Conservation (phyloP, 2,797 vertebrate genomes). For the Sebastes vulpes region DNA sequence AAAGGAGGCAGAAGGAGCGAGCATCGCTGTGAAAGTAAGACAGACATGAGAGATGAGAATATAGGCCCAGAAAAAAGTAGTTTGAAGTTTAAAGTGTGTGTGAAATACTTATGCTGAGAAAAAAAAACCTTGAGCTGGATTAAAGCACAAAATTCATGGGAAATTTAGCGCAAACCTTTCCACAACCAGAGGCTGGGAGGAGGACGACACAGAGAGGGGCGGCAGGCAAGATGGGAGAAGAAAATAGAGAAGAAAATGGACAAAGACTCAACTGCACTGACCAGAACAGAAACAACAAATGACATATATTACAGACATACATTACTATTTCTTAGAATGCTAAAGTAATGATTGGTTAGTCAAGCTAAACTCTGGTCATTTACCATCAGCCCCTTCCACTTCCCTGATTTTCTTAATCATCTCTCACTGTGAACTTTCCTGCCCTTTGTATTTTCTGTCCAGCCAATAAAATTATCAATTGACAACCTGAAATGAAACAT, state of each 20-base stretch:
- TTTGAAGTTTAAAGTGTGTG: slow-evolving; percentile 17
- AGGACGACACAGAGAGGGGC: slow-evolving; percentile 5
- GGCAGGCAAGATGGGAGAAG: slow-evolving; percentile 2
- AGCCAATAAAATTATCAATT: neutral
- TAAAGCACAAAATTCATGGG: slow-evolving; percentile 27
- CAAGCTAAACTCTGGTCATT: neutral
- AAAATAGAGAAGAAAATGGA: slow-evolving; percentile 1
- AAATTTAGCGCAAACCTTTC: slow-evolving; percentile 5
- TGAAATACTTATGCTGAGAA: slow-evolving; percentile 15
- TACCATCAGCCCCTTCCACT: neutral
- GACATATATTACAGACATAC: neutral
- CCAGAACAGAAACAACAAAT: neutral
- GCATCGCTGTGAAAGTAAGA: slow-evolving; percentile 8
- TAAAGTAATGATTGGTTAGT: neutral
- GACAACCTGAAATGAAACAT: neutral
- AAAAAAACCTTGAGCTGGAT: slow-evolving; percentile 28
- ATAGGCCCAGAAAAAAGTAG: neutral
- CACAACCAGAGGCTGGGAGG: slow-evolving; percentile 33
- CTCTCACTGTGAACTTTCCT: neutral
- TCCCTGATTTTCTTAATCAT: neutral
- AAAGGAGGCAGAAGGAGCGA: neutral
- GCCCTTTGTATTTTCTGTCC: neutral
- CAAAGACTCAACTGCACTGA: neutral
- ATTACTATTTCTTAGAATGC: neutral
- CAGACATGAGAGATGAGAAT: slow-evolving; percentile 21